These are phyloP conservation scores for Nomada lathburiana DNA, from an alignment of 2,888 invertebrate genomes.

Conservation along the genomic window DNA sequence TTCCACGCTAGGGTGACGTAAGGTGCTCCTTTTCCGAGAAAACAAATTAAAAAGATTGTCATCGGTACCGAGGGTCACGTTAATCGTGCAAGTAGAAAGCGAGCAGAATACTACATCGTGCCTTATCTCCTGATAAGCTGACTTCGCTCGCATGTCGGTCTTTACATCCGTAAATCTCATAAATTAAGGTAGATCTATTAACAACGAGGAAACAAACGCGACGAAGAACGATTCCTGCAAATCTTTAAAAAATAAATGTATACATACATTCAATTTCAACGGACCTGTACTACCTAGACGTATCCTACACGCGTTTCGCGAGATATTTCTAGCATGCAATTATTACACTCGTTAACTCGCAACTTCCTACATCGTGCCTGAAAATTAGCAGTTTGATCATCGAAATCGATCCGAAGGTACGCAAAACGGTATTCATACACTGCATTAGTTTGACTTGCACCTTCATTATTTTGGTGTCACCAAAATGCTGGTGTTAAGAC, in stretches of 20 bases:
- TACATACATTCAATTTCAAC: background rate
- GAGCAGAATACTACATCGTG: slow-evolving; percentile 56
- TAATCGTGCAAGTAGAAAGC: slow-evolving; percentile 69
- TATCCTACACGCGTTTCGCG: background rate
- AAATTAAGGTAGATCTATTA: slow-evolving; percentile 65
- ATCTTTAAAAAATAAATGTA: slow-evolving; percentile 56
- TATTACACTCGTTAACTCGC: background rate
- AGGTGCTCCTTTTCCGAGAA: slow-evolving; percentile 67
- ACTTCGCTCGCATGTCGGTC: slow-evolving; percentile 43
- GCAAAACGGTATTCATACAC: too few species aligned
- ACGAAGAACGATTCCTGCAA: slow-evolving; percentile 42
- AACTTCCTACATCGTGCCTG: background rate
- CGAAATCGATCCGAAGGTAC: background rate
- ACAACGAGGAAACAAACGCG: slow-evolving; percentile 59
- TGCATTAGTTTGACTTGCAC: too few species aligned
- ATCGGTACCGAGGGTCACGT: slow-evolving; percentile 63
- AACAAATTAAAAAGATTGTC: slow-evolving; percentile 74
- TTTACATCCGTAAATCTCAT: slow-evolving; percentile 65
- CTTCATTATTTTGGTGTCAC: too few species aligned
- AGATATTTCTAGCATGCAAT: background rate
- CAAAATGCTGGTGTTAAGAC: too few species aligned
- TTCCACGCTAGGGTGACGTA: slow-evolving; percentile 68
- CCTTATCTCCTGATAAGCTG: slow-evolving; percentile 70
- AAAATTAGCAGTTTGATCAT: slow-evolving; percentile 18
- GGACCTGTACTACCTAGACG: background rate